Conservation (phyloP, 2,888 invertebrate genomes). For the Dromius quadrimaculatus region DNA sequence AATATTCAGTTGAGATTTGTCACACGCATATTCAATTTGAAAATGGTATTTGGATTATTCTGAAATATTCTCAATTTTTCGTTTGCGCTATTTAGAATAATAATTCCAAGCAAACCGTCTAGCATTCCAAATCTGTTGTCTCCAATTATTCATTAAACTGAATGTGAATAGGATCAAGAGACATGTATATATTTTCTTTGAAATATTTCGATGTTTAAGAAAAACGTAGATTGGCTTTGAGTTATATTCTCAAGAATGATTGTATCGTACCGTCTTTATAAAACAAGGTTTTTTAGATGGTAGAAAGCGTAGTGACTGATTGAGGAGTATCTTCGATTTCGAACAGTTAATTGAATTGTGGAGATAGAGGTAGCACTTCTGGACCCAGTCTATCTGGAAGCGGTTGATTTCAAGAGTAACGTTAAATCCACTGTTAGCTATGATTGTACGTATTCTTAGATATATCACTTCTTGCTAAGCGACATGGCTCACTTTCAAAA, state of each 20-base stretch:
- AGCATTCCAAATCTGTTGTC: too few relatives aligned
- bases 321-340: slow-evolving; percentile 41
- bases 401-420: slow-evolving; percentile 42
- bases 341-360: slow-evolving; percentile 44
- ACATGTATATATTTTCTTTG: too few relatives aligned
- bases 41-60: too few relatives aligned
- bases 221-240: not conserved
- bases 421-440: slow-evolving; percentile 45
- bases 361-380: slow-evolving; percentile 30
- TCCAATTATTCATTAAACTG: too few relatives aligned
- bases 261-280: not conserved
- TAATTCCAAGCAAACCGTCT: too few relatives aligned
- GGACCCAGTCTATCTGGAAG: slow-evolving; percentile 9
- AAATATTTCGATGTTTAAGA: too few relatives aligned
- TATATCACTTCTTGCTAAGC: slow-evolving; percentile 32
- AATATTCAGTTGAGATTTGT: too few relatives aligned
- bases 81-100: too few relatives aligned
- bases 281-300: slow-evolving; percentile 21
- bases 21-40: too few relatives aligned
- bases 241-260: not conserved
- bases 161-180: too few relatives aligned
- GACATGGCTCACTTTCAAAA: slow-evolving; percentile 26
- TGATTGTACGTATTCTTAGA: slow-evolving; percentile 47
- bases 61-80: too few relatives aligned
- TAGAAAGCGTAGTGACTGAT: slow-evolving; percentile 4